These are phyloP conservation scores for Gastrophryne carolinensis DNA, from an alignment of 2,797 vertebrate species.

Conservation along the genomic window DNA sequence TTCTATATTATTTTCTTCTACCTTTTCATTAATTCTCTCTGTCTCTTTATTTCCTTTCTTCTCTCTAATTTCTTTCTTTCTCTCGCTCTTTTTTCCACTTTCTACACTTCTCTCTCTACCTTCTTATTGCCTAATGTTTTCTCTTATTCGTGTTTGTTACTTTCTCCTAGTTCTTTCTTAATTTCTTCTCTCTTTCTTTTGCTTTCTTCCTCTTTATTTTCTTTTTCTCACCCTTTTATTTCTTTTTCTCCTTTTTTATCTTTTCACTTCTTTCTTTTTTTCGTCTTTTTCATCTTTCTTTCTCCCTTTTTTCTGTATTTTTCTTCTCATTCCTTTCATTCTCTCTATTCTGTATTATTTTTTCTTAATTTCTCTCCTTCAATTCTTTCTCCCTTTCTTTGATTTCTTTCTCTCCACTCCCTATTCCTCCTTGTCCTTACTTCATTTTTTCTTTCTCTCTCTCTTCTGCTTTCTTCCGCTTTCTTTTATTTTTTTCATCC, in stretches of 20 bases:
- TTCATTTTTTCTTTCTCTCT: no score
- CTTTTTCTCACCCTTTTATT: not conserved
- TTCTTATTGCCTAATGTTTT: no score
- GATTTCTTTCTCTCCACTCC: not conserved
- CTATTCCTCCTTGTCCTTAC: no score
- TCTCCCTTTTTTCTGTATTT: not conserved
- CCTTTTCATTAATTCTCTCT: not conserved
- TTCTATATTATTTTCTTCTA: not conserved
- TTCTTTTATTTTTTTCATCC: not conserved
- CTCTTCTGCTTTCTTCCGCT: not conserved
- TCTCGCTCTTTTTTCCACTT: not conserved
- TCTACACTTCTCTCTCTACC: not conserved
- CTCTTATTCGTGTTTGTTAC: no score
- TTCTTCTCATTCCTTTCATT: not conserved
- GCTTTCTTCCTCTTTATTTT: not conserved
- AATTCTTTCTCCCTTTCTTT: not conserved
- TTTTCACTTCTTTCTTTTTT: no score
- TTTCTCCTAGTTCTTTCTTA: not conserved
- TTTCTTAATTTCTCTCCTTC: not conserved
- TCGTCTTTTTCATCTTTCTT: not conserved
- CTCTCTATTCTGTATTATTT: not conserved
- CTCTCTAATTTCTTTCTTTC: not conserved
- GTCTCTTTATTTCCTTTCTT: no score
- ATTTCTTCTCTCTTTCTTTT: not conserved
- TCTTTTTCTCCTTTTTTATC: not conserved